phyloP scores from a whole-genome alignment of 2,888 invertebrate species.

The Dynastes hyllus region DNA sequence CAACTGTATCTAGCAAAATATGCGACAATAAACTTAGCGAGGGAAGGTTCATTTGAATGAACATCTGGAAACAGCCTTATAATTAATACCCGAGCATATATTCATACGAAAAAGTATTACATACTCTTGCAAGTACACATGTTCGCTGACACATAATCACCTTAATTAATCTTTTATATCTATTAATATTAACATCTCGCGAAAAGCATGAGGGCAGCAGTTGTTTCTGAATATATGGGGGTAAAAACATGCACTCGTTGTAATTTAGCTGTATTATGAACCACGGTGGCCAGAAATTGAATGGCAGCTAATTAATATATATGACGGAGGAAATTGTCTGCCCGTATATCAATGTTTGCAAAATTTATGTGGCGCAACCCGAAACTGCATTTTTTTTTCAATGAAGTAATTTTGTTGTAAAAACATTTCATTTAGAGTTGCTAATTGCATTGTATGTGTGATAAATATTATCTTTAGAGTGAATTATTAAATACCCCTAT shows the following conservation, averaged over 20 bases:
- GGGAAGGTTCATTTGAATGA: neutral
- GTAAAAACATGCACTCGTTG: conserved; percentile 5
- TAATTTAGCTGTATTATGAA: neutral
- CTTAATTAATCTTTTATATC: conserved; percentile 29
- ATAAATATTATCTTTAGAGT: too few relatives aligned
- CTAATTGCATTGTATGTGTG: too few relatives aligned
- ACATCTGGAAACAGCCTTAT: conserved; percentile 1
- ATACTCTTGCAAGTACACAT: neutral
- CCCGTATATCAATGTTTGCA: conserved; percentile 9
- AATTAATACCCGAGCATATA: too few relatives aligned
- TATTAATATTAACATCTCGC: conserved; percentile 12
- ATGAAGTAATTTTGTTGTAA: neutral
- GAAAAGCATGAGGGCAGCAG: conserved; percentile 33
- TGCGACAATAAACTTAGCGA: too few relatives aligned
- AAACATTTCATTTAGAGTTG: too few relatives aligned
- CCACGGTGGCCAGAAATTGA: neutral
- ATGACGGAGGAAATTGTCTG: neutral
- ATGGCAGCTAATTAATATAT: conserved; percentile 3
- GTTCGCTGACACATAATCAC: conserved; percentile 12
- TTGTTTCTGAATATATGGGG: conserved; percentile 26
- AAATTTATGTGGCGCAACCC: neutral
- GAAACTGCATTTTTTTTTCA: neutral
- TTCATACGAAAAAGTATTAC: too few relatives aligned
- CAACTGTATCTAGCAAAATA: too few relatives aligned
- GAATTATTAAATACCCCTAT: too few relatives aligned